These are phyloP conservation scores for Calidris pygmaea DNA, from an alignment of 2,113 vertebrate genomes.

Conservation along the genomic window DNA sequence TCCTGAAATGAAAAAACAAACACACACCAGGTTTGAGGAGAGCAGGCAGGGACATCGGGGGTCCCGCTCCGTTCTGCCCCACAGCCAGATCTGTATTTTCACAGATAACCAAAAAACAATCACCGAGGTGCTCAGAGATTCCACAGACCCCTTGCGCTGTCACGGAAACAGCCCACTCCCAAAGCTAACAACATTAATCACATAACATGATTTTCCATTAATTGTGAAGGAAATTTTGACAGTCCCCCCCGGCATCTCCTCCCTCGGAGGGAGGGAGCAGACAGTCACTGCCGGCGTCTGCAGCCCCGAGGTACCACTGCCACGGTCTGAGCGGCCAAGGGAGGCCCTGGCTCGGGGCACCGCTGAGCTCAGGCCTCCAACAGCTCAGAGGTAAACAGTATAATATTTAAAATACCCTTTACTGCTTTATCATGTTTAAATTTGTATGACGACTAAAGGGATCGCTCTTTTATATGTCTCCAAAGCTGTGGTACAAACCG, in stretches of 20 bases:
- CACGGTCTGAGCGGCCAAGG: not conserved
- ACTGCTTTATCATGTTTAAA: not conserved
- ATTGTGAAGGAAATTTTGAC: not conserved
- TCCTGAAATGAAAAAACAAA: conserved; percentile 76
- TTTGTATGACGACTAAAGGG: not conserved
- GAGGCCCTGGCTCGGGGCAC: not conserved
- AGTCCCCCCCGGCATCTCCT: not conserved
- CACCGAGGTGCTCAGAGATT: not conserved
- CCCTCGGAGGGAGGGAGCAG: not conserved
- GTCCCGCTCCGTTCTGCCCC: not conserved
- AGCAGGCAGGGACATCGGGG: not conserved
- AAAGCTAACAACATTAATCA: not conserved
- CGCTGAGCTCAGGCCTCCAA: not conserved
- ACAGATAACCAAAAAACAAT: not conserved
- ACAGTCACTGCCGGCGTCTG: not conserved
- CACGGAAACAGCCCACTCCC: fast-evolving
- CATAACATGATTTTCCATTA: not conserved
- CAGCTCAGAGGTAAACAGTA: not conserved
- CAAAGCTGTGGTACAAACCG: not conserved
- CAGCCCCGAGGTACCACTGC: not conserved
- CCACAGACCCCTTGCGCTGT: not conserved
- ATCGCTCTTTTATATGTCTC: not conserved
- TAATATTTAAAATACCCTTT: not conserved
- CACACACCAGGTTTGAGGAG: not conserved
- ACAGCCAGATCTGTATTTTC: not conserved